Base-by-base conservation (phyloP, 2,888 invertebrate genomes). In the Hydroisotoma schaefferi region DNA sequence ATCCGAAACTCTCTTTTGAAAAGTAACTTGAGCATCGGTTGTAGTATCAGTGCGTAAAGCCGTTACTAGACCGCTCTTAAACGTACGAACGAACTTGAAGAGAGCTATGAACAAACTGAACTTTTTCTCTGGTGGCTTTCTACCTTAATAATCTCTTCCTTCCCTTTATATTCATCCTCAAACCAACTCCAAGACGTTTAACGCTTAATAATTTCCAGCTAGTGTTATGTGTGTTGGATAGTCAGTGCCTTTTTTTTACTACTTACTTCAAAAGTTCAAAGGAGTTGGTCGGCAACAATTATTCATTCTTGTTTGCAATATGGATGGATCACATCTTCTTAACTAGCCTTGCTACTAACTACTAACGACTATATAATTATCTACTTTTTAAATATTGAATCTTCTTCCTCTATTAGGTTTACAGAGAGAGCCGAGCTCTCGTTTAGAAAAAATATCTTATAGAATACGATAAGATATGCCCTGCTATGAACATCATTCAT, bases 111-210 rank as follows among this genome's bases (percentile, higher is more conserved):
- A 29, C 22, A 33, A 33, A 58, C 58, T 58, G 40, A 59, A 59
- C 54, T 59, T 59, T 59, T 59, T 59, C 59, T 55, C 49, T 37
- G 54, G 48, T 38, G 22, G 59, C 55, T 59, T 55, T 53, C 47
- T 48, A 53, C 58, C 58, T 58, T 53, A 44, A 46, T 54, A 58
- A 53, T 59, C 47, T 47, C 40, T 54, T 46, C 52, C 52, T 52
- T 44, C 15, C 40, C 53, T 53, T 53, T 53, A 53, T 53, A 53
- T 25, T 38, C 33, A 27, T 8, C 18, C 23, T 23, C 23, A 23
- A 46, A 10, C 46, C 23, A 46, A 46, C 23, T 23, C 6, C 23
- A 23, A 46, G 46, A 18, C 6, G 18, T 46, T 46, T 22, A 15
- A 46, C 46, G 46, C 3, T 22, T 22, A 15, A 8, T 46, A 46